phyloP scores from a whole-genome alignment of 2,888 invertebrate species.

The Matsumyia berberina region DNA sequence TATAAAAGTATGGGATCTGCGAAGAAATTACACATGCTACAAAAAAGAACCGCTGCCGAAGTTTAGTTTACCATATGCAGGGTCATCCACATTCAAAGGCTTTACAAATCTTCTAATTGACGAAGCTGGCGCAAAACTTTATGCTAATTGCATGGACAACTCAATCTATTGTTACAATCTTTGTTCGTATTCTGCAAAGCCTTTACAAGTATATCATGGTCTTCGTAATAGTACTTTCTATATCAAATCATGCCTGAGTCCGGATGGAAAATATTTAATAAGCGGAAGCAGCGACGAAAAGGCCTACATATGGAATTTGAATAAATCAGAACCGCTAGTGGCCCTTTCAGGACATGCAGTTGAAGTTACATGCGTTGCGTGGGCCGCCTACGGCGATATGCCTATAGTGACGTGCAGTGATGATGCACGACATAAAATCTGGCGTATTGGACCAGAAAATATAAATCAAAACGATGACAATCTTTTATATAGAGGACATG shows the following conservation, averaged over 20 bases:
- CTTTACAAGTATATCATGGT: conserved; percentile 88
- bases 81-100: conserved; percentile 88
- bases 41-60: conserved; percentile 90
- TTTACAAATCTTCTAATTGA: conserved; percentile 92
- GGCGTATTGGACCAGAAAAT: conserved; percentile 88
- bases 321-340: conserved; percentile 88
- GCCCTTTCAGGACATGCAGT: conserved; percentile 91
- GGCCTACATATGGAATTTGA: conserved; percentile 94
- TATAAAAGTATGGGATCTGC: conserved; percentile 94
- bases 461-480: conserved; percentile 82
- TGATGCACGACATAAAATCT: conserved; percentile 91
- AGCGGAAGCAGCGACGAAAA: conserved; percentile 95
- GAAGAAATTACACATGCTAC: conserved; percentile 90
- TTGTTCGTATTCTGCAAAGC: conserved; percentile 88
- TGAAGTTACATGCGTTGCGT: conserved; percentile 95
- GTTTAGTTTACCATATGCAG: conserved; percentile 90
- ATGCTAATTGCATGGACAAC: conserved; percentile 94
- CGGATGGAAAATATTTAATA: conserved; percentile 91
- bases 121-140: conserved; percentile 88
- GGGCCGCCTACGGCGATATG: conserved; percentile 87
- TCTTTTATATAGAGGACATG: conserved; percentile 84
- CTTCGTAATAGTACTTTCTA: conserved; percentile 93
- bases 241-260: conserved; percentile 92
- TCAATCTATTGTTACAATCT: conserved; percentile 94
- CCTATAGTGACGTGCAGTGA: conserved; percentile 93